A percentile compares a stretch with the other conserved stretches of the same genome.
Conservation (phyloP, 2,888 invertebrate species). For the Hylaea fasciaria region DNA sequence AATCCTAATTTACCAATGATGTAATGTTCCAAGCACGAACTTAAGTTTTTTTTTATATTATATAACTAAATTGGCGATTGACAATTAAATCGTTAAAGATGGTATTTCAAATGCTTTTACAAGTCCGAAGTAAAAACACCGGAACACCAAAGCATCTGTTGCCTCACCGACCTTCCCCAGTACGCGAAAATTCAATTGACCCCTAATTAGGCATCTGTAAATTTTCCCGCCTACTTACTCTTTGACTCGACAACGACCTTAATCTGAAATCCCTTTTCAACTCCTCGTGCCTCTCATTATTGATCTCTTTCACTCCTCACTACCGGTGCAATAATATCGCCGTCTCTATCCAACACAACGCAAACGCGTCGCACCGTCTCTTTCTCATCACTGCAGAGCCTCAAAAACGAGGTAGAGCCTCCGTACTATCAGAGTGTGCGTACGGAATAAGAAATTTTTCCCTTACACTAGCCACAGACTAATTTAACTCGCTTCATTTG, state of each 20-base stretch:
- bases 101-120: too few relatives aligned
- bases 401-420: conserved; percentile 82
- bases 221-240: conserved; percentile 69
- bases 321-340: conserved; percentile 82
- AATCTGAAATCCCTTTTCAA: conserved; percentile 86
- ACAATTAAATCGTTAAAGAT: not conserved
- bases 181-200: conserved; percentile 14
- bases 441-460: conserved; percentile 74
- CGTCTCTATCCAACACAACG: conserved; percentile 55
- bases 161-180: conserved; percentile 26
- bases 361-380: conserved; percentile 55
- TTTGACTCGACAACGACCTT: conserved; percentile 83
- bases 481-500: conserved; percentile 47
- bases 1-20: too few relatives aligned
- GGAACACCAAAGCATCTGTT: conserved; percentile 10
- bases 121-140: conserved; percentile 2
- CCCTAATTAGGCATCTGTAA: conserved; percentile 50
- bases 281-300: conserved; percentile 85
- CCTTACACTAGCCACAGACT: conserved; percentile 67
- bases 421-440: conserved; percentile 75
- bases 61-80: not conserved
- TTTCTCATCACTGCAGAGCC: conserved; percentile 82
- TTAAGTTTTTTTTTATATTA: not conserved
- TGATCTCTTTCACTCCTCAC: conserved; percentile 85
- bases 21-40: too few relatives aligned